These are phyloP conservation scores for Ornithorhynchus anatinus DNA, from an alignment of 2,113 vertebrate species.

Conservation along the genomic window DNA sequence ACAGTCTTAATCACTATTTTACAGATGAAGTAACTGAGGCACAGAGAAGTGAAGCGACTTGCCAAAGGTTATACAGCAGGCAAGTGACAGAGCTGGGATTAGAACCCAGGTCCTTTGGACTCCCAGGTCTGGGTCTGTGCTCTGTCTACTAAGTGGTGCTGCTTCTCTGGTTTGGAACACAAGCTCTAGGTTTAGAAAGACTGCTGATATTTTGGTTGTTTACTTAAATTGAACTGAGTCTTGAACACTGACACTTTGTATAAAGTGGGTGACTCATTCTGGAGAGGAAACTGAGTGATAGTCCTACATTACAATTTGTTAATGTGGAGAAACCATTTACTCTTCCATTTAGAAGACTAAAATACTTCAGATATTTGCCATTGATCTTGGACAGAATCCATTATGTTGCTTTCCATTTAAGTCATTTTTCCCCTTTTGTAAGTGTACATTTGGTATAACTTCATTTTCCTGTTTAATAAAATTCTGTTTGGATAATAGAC, in stretches of 20 bases:
- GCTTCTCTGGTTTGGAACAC: too few relatives aligned
- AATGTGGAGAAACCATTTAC: not conserved
- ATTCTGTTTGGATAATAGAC: not conserved
- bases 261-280: conserved; percentile 14
- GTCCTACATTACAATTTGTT: conserved; percentile 9
- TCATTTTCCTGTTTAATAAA: conserved; percentile 7
- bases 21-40: too few relatives aligned
- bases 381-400: not conserved
- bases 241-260: conserved; percentile 39
- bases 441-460: not conserved
- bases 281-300: not conserved
- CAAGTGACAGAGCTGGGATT: too few relatives aligned
- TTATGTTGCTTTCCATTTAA: not conserved
- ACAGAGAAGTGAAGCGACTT: too few relatives aligned
- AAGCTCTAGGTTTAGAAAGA: conserved; percentile 40
- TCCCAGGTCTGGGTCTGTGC: too few relatives aligned
- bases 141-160: too few relatives aligned
- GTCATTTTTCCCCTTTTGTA: conserved; percentile 1
- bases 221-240: conserved; percentile 33
- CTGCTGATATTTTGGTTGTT: conserved; percentile 50
- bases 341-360: conserved; percentile 8
- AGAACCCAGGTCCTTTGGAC: too few relatives aligned
- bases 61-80: too few relatives aligned
- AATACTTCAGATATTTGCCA: not conserved
- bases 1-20: too few relatives aligned